Evolutionary conservation across 37 sponge, comb jelly and placozoan genomes (phyloP), one percentile per base, ranked within the genome.

Genomic region (Oopsacas minuta): DNA sequence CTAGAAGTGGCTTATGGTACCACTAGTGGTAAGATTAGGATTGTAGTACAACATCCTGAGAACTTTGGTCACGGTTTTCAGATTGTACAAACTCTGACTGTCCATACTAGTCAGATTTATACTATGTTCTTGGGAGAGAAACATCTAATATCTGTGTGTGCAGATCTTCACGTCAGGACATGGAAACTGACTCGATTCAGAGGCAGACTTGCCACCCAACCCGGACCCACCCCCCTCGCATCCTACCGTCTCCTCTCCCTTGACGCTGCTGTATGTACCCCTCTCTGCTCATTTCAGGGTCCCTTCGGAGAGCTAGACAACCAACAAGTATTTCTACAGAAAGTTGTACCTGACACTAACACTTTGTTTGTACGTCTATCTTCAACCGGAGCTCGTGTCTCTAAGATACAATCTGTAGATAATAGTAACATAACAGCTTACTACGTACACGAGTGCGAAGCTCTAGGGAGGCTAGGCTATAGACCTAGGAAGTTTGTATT

Each of bases 1-100:
- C 91, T 97, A 85, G 97, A 97, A 85, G 93, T 97, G 39, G 97
- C 97, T 23, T 97, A 97, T 84, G 97, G 97, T 36, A 97, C 97
- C 15, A 83, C 52, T 15, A 88, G 86, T n/a, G 97, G 97, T 3
- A 88, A 52, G 36, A 93, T 94, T 36, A 83, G 92, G 36, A 87
- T 94, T 81, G 92, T 97, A 5, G 95, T 97, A 32, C 87, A 95
- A 37, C 97, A 97, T 46, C 97, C 97, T 0, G 97, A 97, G 85
- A 97, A 94, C 85, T 91, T 97, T 36, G 93, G 97, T 30, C 97
- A 94, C 52, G 93, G 92, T 25, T 91, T 93, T 0, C 97, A 97
- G 84, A 83, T 97, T 42, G 88, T 94, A 36, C 94, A 97, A 83
- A 94, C 92, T 53, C 94, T 95, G 84, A 89, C 84, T 85, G 93